Conservation (phyloP, 2,113 vertebrate genomes). For the Neogobius melanostomus region DNA sequence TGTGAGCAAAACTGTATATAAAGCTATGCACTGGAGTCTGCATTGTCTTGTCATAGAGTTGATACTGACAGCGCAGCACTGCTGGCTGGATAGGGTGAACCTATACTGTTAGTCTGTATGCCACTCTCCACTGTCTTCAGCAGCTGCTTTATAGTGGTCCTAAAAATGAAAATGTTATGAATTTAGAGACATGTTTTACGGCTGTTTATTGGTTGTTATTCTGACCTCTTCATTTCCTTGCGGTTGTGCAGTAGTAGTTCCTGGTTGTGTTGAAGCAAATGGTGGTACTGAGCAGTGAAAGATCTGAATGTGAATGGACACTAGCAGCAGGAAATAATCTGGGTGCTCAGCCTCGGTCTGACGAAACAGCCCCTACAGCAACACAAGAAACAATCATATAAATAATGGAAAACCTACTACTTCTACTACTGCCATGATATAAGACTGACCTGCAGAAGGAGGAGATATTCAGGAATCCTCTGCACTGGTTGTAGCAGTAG, state of each 20-base stretch:
- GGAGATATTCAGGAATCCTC: constrained; percentile 92
- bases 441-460: constrained; percentile 86
- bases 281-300: constrained; percentile 89
- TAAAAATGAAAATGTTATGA: constrained; percentile 45
- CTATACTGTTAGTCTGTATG: constrained; percentile 80
- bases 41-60: neutral
- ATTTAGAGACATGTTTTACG: neutral
- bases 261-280: constrained; percentile 93
- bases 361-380: constrained; percentile 83
- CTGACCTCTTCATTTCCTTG: constrained; percentile 90
- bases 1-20: neutral
- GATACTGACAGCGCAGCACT: constrained; percentile 61
- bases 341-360: constrained; percentile 95
- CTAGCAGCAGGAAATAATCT: constrained; percentile 92
- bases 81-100: constrained; percentile 62
- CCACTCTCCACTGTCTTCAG: constrained; percentile 83
- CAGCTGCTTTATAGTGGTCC: constrained; percentile 88
- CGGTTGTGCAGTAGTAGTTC: constrained; percentile 89
- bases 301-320: constrained; percentile 92
- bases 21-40: neutral
- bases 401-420: neutral
- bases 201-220: neutral
- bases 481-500: constrained; percentile 94
- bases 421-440: no score
- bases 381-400: neutral